phyloP scores from a whole-genome alignment of 2,113 vertebrate species.

The Alexandromys fortis region DNA sequence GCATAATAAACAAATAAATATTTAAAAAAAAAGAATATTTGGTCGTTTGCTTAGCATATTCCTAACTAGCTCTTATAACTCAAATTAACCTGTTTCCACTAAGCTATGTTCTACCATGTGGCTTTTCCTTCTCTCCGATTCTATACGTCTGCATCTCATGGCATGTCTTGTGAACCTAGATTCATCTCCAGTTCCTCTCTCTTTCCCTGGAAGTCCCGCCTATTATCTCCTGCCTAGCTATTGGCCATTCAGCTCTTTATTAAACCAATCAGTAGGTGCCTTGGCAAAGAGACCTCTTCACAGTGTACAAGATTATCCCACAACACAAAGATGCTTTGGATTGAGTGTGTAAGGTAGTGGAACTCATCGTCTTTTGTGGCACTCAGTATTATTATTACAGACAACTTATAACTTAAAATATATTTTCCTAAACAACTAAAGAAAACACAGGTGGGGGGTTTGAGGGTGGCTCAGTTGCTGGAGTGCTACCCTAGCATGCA shows the following conservation, averaged over 20 bases:
- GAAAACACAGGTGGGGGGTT: neutral
- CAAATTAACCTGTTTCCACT: neutral
- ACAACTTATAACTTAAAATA: neutral
- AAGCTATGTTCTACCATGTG: neutral
- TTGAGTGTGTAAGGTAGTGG: neutral
- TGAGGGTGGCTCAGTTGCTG: neutral
- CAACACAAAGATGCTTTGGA: neutral
- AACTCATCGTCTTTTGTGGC: neutral
- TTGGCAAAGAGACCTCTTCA: neutral
- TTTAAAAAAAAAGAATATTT: neutral
- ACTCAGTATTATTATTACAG: neutral
- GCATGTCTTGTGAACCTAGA: too few species aligned
- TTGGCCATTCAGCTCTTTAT: neutral
- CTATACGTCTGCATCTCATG: neutral
- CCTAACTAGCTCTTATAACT: neutral
- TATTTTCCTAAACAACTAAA: constrained; percentile 3
- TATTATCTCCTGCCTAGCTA: too few species aligned
- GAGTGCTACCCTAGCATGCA: neutral
- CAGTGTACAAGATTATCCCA: neutral
- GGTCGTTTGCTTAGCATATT: neutral
- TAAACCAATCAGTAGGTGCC: neutral
- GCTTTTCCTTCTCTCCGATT: neutral
- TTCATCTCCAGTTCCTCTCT: too few species aligned
- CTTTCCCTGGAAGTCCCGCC: too few species aligned
- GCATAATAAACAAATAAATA: too few species aligned